phyloP scores from a whole-genome alignment of 2,113 vertebrate genomes.

The human region DNA sequence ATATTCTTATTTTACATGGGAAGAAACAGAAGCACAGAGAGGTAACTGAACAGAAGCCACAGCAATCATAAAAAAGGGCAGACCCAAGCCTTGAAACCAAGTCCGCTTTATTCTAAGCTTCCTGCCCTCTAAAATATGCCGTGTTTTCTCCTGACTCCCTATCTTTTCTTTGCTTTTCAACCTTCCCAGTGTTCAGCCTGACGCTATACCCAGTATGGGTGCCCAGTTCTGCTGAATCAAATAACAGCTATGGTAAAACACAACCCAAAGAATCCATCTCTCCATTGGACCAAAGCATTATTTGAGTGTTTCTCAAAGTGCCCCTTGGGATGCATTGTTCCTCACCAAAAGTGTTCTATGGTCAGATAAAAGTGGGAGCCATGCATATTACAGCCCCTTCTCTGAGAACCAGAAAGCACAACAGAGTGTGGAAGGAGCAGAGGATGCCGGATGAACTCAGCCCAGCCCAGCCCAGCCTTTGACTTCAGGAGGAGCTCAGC shows the following conservation, averaged over 20 bases:
- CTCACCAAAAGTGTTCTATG: neutral
- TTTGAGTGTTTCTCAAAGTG: neutral
- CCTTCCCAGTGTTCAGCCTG: neutral
- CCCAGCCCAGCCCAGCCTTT: neutral
- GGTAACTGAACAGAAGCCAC: neutral
- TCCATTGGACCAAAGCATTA: too few species aligned
- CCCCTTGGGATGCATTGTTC: neutral
- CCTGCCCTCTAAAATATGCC: neutral
- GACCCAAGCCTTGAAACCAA: neutral
- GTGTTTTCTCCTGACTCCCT: rapidly evolving
- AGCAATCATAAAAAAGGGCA: neutral
- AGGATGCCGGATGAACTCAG: neutral
- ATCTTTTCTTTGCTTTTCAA: neutral
- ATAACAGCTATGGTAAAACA: neutral
- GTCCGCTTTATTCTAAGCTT: neutral
- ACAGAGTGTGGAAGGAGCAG: neutral
- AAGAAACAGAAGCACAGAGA: neutral
- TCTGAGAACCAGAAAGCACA: neutral
- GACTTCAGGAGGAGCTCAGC: neutral
- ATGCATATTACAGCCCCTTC: rapidly evolving
- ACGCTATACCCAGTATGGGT: too few species aligned
- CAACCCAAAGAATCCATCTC: neutral
- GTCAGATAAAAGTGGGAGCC: neutral
- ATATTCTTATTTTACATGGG: neutral
- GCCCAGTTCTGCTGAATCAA: neutral